Evolutionary conservation across 2,888 invertebrate genomes (phyloP), one percentile per base, ranked within the genome.

Genomic region (Drosophila hamatofila): DNA sequence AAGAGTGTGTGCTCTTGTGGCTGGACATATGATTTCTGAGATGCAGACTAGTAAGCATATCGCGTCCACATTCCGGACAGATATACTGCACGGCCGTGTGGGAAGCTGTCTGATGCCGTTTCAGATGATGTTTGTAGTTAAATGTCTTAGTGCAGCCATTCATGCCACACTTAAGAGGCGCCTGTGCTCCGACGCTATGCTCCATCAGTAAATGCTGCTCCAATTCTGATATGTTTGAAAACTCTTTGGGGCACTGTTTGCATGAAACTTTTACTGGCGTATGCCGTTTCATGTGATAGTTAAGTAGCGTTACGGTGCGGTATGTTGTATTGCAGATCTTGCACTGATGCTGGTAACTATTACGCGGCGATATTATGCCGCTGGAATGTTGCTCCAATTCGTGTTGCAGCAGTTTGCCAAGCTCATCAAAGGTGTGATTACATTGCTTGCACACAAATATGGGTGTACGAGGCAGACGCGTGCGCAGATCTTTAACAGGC

Each of bases 201-300:
- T 72, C 72, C 1, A 78, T 48, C 37, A 48, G 30, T 12, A 59
- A 39, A 11, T 80, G 78, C 7, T 60, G 11, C 14, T 88, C 68
- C 56, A 90, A 61, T 42, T 90, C 91, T 1, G 63, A 16, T 25
- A 37, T 74, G 6, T 48, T 60, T 0, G 73, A 51, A 48, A 80
- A 91, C 0, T 72, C 65, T 48, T 90, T 90, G 2, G 79, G 62
- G 25, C 90, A 90, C 6, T 74, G 48, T 6, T 67, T 67, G 46
- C 91, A 91, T 6, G 62, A 39, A 30, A 70, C 60, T 42, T 79
- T 87, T 2, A 78, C 66, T 0, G 59, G 61, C 16, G 68, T 48
- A 62, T 91, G 91, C 1, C 84, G 77, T 63, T 90, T 90, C 75
- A 90, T 80, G 51, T 91, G 91, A 37, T 83, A 81, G 63, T 84